Evolutionary conservation across 1,140 invertebrate species (phyloP).

Genomic region (Tetramorium parvispinum): DNA sequence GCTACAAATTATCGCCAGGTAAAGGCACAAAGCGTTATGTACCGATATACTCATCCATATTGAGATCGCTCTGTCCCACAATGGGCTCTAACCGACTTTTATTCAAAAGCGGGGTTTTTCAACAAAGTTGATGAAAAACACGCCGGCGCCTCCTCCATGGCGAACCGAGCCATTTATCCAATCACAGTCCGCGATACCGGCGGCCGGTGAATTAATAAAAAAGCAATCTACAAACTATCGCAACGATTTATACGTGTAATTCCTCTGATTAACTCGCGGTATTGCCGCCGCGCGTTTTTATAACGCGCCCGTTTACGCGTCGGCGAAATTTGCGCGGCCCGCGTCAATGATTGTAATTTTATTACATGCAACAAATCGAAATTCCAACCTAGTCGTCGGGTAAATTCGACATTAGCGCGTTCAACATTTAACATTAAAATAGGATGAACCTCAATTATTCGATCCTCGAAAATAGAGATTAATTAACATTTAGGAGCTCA

Average conservation of each 20-base stretch:
- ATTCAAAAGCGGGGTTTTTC: constrained; percentile 60
- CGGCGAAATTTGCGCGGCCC: constrained; percentile 26
- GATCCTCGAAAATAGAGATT: constrained; percentile 40
- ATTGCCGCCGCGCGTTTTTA: constrained; percentile 58
- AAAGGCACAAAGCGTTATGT: constrained; percentile 63
- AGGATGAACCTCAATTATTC: background rate
- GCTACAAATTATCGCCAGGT: constrained; percentile 61
- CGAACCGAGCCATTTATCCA: constrained; percentile 60
- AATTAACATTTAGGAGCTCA: constrained; percentile 50
- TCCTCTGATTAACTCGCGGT: constrained; percentile 59
- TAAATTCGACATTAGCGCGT: constrained; percentile 54
- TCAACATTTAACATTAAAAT: constrained; percentile 41
- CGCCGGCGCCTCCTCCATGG: constrained; percentile 60
- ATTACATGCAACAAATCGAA: constrained; percentile 60
- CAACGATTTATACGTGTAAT: constrained; percentile 62
- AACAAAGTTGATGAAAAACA: constrained; percentile 63
- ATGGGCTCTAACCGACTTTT: constrained; percentile 60
- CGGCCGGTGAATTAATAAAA: constrained; percentile 60
- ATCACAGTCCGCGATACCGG: constrained; percentile 60
- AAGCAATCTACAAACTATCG: constrained; percentile 62
- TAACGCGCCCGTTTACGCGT: constrained; percentile 51
- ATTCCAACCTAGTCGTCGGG: constrained; percentile 36
- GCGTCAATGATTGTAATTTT: constrained; percentile 58
- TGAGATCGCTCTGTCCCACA: constrained; percentile 62
- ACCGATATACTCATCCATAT: constrained; percentile 62